phyloP scores from a whole-genome alignment of 30 jellyfish, hydroid and myxozoan genomes.

The Calvadosia cruxmelitensis region DNA sequence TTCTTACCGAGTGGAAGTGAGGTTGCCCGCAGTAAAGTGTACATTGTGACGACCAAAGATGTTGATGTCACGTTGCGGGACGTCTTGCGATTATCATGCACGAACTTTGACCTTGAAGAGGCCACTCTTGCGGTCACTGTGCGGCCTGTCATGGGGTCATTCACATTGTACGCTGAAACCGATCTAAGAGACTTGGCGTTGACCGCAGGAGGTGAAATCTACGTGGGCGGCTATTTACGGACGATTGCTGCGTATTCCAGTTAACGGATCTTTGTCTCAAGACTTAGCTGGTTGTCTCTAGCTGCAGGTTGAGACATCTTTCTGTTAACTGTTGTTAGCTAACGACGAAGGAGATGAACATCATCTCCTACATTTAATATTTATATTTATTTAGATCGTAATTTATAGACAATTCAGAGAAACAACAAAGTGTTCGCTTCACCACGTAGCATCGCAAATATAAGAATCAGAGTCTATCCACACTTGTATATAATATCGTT shows the following conservation, averaged over 20 bases:
- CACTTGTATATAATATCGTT: too few species aligned
- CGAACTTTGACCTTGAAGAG: constrained; percentile 26
- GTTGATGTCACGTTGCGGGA: constrained; percentile 53
- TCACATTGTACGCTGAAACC: constrained; percentile 64
- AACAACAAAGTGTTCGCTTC: too few species aligned
- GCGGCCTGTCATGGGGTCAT: constrained; percentile 55
- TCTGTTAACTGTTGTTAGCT: too few species aligned
- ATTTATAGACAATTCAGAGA: too few species aligned
- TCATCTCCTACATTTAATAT: too few species aligned
- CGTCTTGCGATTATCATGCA: constrained; percentile 35
- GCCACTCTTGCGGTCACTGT: constrained; percentile 53
- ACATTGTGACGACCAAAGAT: constrained; percentile 27
- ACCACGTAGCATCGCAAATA: too few species aligned
- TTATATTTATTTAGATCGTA: too few species aligned
- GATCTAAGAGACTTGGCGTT: constrained; percentile 47
- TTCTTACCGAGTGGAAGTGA: constrained; percentile 39
- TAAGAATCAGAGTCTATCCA: too few species aligned
- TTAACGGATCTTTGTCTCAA: too few species aligned
- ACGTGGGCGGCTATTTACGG: constrained; percentile 63
- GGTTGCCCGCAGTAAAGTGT: constrained; percentile 52
- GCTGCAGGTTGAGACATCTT: too few species aligned
- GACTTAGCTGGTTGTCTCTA: too few species aligned
- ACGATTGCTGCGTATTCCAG: background rate
- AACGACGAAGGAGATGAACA: too few species aligned
- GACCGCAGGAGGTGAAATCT: constrained; percentile 28